These are phyloP conservation scores for Peromyscus attwateri DNA, from an alignment of 2,797 vertebrate genomes.

Conservation along the genomic window DNA sequence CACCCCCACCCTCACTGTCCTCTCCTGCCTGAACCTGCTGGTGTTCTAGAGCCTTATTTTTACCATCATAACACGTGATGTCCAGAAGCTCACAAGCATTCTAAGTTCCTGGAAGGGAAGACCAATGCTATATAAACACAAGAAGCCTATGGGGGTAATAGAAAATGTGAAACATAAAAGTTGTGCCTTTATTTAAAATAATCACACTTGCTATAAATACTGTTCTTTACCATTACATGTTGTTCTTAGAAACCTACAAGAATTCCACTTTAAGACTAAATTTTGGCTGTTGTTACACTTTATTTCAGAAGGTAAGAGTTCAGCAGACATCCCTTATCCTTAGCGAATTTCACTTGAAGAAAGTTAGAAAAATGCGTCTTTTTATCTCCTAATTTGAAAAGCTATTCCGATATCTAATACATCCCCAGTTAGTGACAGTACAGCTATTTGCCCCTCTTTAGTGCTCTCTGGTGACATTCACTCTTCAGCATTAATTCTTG, in stretches of 20 bases:
- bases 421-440: slow-evolving; percentile 59
- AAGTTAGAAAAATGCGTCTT: slow-evolving; percentile 55
- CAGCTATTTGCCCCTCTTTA: background rate
- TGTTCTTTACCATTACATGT: background rate
- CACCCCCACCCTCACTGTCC: background rate
- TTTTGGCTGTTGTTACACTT: slow-evolving; percentile 55
- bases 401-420: slow-evolving; percentile 61
- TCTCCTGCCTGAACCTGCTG: background rate
- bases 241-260: background rate
- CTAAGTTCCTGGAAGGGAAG: slow-evolving; percentile 24
- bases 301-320: slow-evolving; percentile 54
- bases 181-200: slow-evolving; percentile 40
- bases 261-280: background rate
- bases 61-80: background rate
- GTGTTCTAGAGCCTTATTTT: background rate
- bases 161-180: slow-evolving; percentile 25
- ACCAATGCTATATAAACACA: slow-evolving; percentile 19
- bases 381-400: slow-evolving; percentile 51
- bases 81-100: background rate
- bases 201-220: slow-evolving; percentile 5
- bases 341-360: slow-evolving; percentile 55
- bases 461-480: slow-evolving; percentile 23
- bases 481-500: slow-evolving; percentile 43
- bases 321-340: slow-evolving; percentile 14
- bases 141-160: background rate